These are phyloP conservation scores for Tringa solitaria DNA, from an alignment of 2,113 vertebrate genomes.

Conservation along the genomic window DNA sequence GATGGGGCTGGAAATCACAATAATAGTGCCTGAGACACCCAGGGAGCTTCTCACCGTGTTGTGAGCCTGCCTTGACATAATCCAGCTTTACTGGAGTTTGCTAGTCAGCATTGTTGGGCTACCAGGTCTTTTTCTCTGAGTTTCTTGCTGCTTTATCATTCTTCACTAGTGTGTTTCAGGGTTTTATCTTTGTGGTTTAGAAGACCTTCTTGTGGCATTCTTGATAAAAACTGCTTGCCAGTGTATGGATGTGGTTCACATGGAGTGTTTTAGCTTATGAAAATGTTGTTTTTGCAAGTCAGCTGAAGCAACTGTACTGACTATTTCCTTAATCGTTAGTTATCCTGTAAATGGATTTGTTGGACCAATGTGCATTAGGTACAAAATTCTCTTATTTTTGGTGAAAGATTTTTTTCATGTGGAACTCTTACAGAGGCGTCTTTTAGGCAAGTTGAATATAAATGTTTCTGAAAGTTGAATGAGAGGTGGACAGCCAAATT, in stretches of 20 bases:
- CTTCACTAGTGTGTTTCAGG: background rate
- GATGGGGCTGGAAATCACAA: background rate
- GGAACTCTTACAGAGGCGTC: background rate
- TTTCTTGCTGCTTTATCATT: background rate
- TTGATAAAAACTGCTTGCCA: background rate
- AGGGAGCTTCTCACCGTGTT: background rate
- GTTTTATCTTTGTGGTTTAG: background rate
- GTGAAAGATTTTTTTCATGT: background rate
- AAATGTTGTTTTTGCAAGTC: background rate
- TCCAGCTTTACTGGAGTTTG: background rate
- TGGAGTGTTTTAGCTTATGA: background rate
- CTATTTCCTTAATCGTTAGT: background rate
- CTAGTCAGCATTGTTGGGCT: background rate
- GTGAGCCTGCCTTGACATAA: background rate
- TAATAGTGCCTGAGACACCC: background rate
- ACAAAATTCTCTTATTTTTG: background rate
- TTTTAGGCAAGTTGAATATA: background rate
- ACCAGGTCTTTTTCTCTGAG: background rate
- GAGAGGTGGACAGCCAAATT: background rate
- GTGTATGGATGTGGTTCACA: background rate
- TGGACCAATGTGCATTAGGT: background rate
- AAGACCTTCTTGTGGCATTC: background rate
- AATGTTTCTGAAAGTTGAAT: background rate
- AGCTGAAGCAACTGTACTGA: background rate
- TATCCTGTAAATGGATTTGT: background rate